A percentile compares a stretch with the other conserved stretches of the same genome.
These are phyloP conservation scores for Eonycteris spelaea DNA, from an alignment of 2,113 vertebrate species.

Conservation along the genomic window DNA sequence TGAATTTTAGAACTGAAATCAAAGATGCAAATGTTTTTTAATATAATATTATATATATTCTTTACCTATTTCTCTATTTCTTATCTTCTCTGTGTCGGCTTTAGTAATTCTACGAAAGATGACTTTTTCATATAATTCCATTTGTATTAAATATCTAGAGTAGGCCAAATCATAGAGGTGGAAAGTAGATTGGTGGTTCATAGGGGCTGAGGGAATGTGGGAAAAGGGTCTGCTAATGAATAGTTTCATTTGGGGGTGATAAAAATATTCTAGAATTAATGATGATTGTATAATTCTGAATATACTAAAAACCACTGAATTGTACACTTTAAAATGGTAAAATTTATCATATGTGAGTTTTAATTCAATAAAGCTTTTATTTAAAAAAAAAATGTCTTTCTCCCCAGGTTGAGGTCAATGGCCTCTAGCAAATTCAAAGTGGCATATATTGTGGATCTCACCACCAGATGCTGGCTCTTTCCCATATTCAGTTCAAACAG, in stretches of 20 bases:
- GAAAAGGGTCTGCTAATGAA: background rate
- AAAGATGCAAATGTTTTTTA: background rate
- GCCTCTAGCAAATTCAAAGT: background rate
- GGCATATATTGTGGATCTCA: background rate
- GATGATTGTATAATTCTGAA: background rate
- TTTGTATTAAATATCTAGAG: background rate
- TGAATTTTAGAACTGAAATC: background rate
- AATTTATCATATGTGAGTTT: background rate
- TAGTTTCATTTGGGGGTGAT: background rate
- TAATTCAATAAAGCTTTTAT: background rate
- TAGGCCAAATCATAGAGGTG: background rate
- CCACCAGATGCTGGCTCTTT: background rate
- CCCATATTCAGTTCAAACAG: background rate
- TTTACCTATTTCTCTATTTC: background rate
- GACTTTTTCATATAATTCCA: background rate
- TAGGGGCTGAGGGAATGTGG: rapidly evolving
- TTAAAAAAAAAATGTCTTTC: background rate
- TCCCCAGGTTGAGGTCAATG: background rate
- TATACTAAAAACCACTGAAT: background rate
- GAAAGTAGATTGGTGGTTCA: background rate
- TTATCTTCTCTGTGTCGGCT: background rate
- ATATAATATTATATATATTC: too few relatives aligned
- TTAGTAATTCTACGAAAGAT: background rate
- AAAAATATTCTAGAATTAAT: background rate
- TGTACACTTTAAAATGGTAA: background rate